Conservation (phyloP, 2,113 vertebrate species). For the Meriones unguiculatus region DNA sequence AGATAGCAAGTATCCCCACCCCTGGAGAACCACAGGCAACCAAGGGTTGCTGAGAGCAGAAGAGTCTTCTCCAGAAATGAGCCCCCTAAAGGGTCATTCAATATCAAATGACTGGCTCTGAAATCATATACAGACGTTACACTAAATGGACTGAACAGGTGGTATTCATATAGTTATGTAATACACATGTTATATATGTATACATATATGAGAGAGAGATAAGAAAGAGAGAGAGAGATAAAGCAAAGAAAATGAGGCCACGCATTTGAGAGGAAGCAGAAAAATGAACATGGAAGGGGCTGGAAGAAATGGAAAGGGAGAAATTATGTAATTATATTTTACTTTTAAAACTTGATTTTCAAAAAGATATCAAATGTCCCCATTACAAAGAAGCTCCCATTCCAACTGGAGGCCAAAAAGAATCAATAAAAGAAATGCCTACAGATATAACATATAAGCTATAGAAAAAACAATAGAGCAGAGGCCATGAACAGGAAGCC, state of each 20-base stretch:
- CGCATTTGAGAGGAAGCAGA: too few relatives aligned
- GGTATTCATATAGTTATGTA: not conserved
- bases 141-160: not conserved
- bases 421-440: not conserved
- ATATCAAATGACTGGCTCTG: not conserved
- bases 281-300: too few relatives aligned
- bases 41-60: not conserved
- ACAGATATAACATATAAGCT: not conserved
- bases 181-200: too few relatives aligned
- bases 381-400: not conserved
- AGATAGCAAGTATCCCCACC: not conserved
- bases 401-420: not conserved
- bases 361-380: not conserved
- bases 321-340: not conserved
- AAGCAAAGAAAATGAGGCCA: too few relatives aligned
- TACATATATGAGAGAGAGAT: too few relatives aligned
- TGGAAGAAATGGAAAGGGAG: not conserved
- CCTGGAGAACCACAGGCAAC: not conserved
- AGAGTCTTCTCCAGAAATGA: not conserved
- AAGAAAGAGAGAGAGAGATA: too few relatives aligned
- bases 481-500: not conserved
- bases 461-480: not conserved
- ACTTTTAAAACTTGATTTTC: not conserved
- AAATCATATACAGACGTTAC: not conserved
- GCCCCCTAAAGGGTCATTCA: not conserved